These are phyloP conservation scores for Drosophila lacertosa DNA, from an alignment of 1,140 invertebrate species.

Conservation along the genomic window DNA sequence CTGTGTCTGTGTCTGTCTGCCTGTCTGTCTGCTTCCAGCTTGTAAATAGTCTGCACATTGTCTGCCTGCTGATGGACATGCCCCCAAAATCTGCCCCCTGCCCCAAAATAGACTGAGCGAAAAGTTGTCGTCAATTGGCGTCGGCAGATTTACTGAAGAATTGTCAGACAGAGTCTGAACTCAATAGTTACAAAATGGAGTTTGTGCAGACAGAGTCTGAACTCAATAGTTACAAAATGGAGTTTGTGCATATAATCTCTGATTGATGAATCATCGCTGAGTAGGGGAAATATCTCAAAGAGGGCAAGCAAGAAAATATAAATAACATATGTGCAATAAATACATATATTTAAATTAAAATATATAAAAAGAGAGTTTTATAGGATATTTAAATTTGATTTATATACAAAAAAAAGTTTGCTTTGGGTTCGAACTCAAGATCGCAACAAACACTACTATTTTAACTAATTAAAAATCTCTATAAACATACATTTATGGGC, in stretches of 20 bases:
- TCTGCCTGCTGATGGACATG: constrained; percentile 65
- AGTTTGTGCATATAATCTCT: constrained; percentile 7
- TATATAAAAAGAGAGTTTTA: no score
- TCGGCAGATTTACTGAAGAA: constrained; percentile 65
- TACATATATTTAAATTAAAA: neutral
- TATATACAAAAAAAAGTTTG: no score
- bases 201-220: constrained; percentile 25
- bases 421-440: no score
- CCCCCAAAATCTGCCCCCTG: constrained; percentile 18
- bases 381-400: no score
- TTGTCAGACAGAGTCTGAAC: constrained; percentile 26
- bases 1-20: constrained; percentile 17
- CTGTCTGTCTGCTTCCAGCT: constrained; percentile 29
- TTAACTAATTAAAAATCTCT: no score
- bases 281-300: no score
- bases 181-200: constrained; percentile 25
- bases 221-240: constrained; percentile 24
- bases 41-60: constrained; percentile 43
- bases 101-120: neutral
- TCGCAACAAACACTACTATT: no score
- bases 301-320: no score
- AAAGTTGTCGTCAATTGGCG: constrained; percentile 63
- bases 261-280: constrained; percentile 27
- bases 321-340: neutral
- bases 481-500: no score